Evolutionary conservation across 2,888 invertebrate species (phyloP).

Genomic region (Drosophila planitibia): DNA sequence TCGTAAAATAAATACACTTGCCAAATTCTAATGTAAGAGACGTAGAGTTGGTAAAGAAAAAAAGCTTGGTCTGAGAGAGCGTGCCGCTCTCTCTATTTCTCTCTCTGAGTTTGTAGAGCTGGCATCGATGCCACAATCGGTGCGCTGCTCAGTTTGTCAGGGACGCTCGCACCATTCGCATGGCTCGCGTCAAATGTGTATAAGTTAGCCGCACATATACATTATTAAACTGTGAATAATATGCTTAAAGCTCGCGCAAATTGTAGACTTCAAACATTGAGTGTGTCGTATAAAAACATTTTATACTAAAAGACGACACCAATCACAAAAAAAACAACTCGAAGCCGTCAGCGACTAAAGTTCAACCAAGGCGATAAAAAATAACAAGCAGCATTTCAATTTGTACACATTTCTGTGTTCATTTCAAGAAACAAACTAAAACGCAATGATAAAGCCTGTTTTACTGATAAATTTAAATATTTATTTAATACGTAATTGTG

Average conservation of each 20-base stretch:
- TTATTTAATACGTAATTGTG: background rate
- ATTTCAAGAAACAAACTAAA: slow-evolving; percentile 11
- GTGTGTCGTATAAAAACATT: slow-evolving; percentile 21
- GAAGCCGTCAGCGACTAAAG: slow-evolving; percentile 59
- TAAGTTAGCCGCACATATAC: slow-evolving; percentile 12
- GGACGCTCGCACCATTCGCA: slow-evolving; percentile 43
- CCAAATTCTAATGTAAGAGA: slow-evolving; percentile 26
- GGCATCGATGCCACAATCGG: slow-evolving; percentile 15
- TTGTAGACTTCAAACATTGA: slow-evolving; percentile 29
- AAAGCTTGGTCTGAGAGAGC: background rate
- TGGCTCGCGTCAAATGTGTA: slow-evolving; percentile 21
- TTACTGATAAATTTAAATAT: background rate
- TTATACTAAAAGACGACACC: slow-evolving; percentile 16
- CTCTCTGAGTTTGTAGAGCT: slow-evolving; percentile 11
- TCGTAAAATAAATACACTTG: slow-evolving; percentile 34
- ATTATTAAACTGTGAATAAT: slow-evolving; percentile 9
- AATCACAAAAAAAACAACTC: slow-evolving; percentile 17
- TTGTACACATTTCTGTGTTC: slow-evolving; percentile 7
- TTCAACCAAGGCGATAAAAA: slow-evolving; percentile 72
- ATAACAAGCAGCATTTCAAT: slow-evolving; percentile 43
- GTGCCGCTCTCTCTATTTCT: background rate
- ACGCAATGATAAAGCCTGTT: slow-evolving; percentile 11
- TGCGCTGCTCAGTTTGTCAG: slow-evolving; percentile 51
- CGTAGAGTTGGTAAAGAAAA: slow-evolving; percentile 3
- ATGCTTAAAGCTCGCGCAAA: slow-evolving; percentile 30